phyloP scores from a whole-genome alignment of 2,797 vertebrate genomes.

The Falco naumanni region DNA sequence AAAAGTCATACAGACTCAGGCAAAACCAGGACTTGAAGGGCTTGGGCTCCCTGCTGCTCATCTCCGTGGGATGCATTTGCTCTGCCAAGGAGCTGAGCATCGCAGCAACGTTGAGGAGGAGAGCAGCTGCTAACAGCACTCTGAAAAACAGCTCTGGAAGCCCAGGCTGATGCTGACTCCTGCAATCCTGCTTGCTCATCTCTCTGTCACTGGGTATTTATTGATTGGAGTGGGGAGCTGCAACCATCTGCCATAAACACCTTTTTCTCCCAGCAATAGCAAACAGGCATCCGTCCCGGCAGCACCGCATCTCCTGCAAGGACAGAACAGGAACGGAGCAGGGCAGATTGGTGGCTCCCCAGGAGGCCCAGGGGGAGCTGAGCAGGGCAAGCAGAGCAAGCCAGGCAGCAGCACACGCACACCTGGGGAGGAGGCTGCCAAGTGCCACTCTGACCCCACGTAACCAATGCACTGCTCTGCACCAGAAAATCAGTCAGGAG shows the following conservation, averaged over 20 bases:
- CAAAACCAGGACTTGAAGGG: not conserved
- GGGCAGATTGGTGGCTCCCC: not conserved
- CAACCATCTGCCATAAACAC: not conserved
- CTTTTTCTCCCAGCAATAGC: not conserved
- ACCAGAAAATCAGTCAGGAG: too few relatives aligned
- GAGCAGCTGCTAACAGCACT: not conserved
- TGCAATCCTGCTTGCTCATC: not conserved
- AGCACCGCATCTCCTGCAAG: not conserved
- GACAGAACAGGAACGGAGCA: rapidly evolving
- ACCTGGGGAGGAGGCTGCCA: not conserved
- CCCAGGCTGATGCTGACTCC: not conserved
- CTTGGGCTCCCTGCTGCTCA: not conserved
- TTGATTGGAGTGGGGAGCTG: not conserved
- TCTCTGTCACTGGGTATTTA: not conserved
- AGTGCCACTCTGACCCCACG: too few relatives aligned
- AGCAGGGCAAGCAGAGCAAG: too few relatives aligned
- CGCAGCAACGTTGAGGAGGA: not conserved
- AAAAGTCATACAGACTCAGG: not conserved
- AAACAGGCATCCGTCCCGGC: not conserved
- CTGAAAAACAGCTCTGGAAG: not conserved
- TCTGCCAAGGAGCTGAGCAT: not conserved
- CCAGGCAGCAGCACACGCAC: not conserved
- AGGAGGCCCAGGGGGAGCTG: rapidly evolving
- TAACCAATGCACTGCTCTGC: not conserved
- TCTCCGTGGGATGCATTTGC: rapidly evolving